Percentiles rank a stretch among this genome's conserved stretches.
phyloP scores from a whole-genome alignment of 2,888 invertebrate genomes.

The Lithophane socia region DNA sequence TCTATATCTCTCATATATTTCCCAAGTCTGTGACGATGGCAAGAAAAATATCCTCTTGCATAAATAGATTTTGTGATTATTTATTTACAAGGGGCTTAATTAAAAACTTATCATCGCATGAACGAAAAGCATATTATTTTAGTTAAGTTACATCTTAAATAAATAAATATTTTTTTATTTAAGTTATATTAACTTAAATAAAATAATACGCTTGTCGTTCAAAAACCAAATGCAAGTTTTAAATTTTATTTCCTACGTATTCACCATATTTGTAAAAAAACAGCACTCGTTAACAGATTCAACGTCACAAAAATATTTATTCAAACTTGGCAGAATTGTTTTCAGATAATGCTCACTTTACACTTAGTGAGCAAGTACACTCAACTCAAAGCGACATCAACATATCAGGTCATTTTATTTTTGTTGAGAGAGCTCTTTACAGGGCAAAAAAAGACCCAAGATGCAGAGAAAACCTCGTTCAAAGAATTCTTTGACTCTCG shows the following conservation, averaged over 20 bases:
- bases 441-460: slow-evolving; percentile 55
- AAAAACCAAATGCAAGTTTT: slow-evolving; percentile 3
- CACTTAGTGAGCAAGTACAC: slow-evolving; percentile 39
- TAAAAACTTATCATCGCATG: slow-evolving; percentile 5
- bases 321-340: slow-evolving; percentile 20
- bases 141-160: too few relatives aligned
- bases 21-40: slow-evolving; percentile 19
- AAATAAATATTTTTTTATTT: too few relatives aligned
- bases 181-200: too few relatives aligned
- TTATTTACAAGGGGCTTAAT: slow-evolving; percentile 33
- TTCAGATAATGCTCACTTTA: slow-evolving; percentile 35
- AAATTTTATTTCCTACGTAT: slow-evolving; percentile 14
- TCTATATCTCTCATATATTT: slow-evolving; percentile 47
- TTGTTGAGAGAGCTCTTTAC: slow-evolving; percentile 59
- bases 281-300: neutral
- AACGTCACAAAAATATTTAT: slow-evolving; percentile 27
- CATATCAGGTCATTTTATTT: slow-evolving; percentile 61
- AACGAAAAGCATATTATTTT: too few relatives aligned
- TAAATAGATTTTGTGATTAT: slow-evolving; percentile 33
- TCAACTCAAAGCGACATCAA: slow-evolving; percentile 57
- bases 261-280: slow-evolving; percentile 6
- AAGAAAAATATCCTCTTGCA: slow-evolving; percentile 18
- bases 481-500: slow-evolving; percentile 68
- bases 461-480: slow-evolving; percentile 64
- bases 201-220: neutral